A percentile compares a stretch with the other conserved stretches of the same genome.
Evolutionary conservation across 2,113 vertebrate genomes (phyloP).

Genomic region (Lichenostomus cassidix): DNA sequence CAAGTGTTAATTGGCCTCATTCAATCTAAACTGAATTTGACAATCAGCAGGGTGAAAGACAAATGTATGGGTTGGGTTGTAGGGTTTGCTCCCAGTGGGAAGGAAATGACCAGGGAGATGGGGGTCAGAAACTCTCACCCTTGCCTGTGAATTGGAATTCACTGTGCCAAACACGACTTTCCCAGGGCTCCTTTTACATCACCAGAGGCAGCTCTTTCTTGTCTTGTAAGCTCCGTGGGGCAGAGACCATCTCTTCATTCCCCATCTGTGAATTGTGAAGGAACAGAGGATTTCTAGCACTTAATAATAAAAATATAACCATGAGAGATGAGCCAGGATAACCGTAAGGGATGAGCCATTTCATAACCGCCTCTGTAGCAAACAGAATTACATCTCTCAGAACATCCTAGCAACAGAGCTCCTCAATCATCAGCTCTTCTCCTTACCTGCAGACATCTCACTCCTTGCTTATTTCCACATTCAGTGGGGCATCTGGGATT

Average conservation of each 20-base stretch:
- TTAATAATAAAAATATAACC: background rate
- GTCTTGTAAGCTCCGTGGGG: background rate
- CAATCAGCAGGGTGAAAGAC: background rate
- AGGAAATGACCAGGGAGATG: background rate
- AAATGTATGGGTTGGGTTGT: background rate
- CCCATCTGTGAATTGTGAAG: background rate
- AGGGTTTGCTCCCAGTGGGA: background rate
- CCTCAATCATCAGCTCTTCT: background rate
- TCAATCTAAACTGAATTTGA: background rate
- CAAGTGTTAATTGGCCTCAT: background rate
- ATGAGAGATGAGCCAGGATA: background rate
- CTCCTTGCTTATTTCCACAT: background rate
- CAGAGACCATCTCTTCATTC: background rate
- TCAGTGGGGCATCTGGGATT: background rate
- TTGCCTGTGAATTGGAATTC: background rate
- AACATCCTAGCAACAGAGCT: conserved; percentile 50
- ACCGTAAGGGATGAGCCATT: background rate
- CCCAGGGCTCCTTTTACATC: background rate
- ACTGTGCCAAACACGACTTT: background rate
- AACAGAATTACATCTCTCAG: background rate
- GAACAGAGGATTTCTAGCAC: background rate
- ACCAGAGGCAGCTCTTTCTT: background rate
- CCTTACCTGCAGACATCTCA: background rate
- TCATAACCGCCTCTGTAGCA: background rate
- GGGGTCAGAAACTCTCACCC: background rate